phyloP scores from a whole-genome alignment of 2,888 invertebrate genomes.

The Balanococcus diminutus region DNA sequence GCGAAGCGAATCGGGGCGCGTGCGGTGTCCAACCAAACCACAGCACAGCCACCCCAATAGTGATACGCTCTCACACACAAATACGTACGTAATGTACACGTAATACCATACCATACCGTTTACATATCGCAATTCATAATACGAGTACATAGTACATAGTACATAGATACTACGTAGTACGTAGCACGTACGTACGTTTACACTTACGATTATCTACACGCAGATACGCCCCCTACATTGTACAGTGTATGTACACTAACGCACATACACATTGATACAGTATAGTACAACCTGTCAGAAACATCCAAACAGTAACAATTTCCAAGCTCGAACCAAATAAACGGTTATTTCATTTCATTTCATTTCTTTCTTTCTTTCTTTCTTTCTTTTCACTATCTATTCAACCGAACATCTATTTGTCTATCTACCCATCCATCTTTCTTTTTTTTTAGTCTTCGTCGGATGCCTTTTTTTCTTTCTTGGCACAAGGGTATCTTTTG shows the following conservation, averaged over 20 bases:
- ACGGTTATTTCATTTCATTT: background rate
- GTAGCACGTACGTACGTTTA: background rate
- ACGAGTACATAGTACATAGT: too few species aligned
- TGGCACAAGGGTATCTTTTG: too few species aligned
- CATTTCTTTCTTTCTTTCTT: background rate
- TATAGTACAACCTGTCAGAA: constrained; percentile 29
- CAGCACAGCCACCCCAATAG: too few species aligned
- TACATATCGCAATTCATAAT: background rate
- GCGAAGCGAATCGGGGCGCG: too few species aligned
- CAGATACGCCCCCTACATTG: too few species aligned
- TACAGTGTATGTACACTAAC: background rate
- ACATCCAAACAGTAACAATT: constrained; percentile 4
- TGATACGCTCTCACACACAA: too few species aligned
- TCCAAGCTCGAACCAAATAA: constrained; percentile 9
- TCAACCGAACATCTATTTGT: too few species aligned
- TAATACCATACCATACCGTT: background rate
- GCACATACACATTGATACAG: background rate
- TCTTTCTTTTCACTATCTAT: background rate
- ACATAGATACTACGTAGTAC: too few species aligned
- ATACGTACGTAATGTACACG: too few species aligned
- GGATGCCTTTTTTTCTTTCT: background rate
- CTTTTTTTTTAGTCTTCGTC: background rate
- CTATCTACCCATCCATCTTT: background rate
- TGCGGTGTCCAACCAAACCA: too few species aligned
- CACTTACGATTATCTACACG: too few species aligned